Percentiles rank a stretch among this genome's conserved stretches.
These are phyloP conservation scores for Rhinoptilus africanus DNA, from an alignment of 2,113 vertebrate genomes.

Conservation along the genomic window DNA sequence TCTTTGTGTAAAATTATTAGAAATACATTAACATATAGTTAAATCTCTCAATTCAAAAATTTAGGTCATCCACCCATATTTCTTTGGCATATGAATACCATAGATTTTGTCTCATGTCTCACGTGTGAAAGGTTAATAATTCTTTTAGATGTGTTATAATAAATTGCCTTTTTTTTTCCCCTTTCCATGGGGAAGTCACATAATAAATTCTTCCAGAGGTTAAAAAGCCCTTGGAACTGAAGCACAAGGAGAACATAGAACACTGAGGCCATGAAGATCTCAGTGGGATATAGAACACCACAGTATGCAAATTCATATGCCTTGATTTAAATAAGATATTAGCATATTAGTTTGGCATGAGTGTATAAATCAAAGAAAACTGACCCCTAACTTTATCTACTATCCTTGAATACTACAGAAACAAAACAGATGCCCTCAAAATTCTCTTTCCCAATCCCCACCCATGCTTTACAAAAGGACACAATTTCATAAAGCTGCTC, in stretches of 20 bases:
- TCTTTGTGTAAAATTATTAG: not conserved
- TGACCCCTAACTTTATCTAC: not conserved
- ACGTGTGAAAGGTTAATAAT: not conserved
- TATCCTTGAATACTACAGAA: not conserved
- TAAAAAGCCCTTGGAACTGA: slow-evolving; percentile 40
- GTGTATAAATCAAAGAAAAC: not conserved
- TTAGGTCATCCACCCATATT: not conserved
- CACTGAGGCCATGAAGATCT: not conserved
- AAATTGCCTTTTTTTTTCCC: not conserved
- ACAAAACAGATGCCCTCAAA: not conserved
- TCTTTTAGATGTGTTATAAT: not conserved
- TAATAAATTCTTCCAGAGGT: slow-evolving; percentile 52
- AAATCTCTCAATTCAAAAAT: not conserved
- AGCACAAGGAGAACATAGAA: not conserved
- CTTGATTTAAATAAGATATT: slow-evolving; percentile 31
- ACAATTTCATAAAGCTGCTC: not conserved
- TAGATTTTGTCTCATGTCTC: not conserved
- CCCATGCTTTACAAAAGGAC: not conserved
- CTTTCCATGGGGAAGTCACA: not conserved
- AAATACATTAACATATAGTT: not conserved
- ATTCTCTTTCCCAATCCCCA: not conserved
- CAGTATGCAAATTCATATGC: slow-evolving; percentile 2
- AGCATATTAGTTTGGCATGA: not conserved
- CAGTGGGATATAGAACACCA: not conserved
- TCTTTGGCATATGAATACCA: not conserved